Evolutionary conservation across 2,888 invertebrate species (phyloP).

Genomic region (Ophion ellenae): DNA sequence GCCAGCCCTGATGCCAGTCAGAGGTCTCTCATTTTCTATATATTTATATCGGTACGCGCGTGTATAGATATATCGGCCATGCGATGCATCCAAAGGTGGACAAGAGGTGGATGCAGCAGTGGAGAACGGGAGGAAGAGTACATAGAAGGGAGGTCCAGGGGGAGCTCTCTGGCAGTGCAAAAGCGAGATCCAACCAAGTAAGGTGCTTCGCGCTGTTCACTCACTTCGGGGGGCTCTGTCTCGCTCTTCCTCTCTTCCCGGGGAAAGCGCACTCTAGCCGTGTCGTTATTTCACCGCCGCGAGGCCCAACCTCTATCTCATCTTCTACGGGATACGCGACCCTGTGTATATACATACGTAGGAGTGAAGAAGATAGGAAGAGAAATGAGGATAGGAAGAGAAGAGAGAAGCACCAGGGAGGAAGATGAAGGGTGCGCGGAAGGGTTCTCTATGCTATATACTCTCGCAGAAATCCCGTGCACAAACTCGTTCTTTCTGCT

Average conservation of each 20-base stretch:
- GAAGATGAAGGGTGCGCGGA: constrained; percentile 49
- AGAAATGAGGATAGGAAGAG: constrained; percentile 67
- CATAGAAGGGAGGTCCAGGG: constrained; percentile 54
- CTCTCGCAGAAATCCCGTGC: constrained; percentile 56
- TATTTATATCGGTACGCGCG: background rate
- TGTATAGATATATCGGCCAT: background rate
- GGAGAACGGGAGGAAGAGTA: constrained; percentile 49
- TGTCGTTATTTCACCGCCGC: constrained; percentile 81
- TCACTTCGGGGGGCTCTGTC: constrained; percentile 36
- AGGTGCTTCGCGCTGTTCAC: constrained; percentile 69
- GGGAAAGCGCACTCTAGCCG: constrained; percentile 73
- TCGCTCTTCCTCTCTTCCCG: constrained; percentile 42
- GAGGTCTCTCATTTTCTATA: constrained; percentile 41
- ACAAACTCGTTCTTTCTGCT: constrained; percentile 54
- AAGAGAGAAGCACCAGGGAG: constrained; percentile 66
- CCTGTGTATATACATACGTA: constrained; percentile 45
- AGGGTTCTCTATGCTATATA: constrained; percentile 56
- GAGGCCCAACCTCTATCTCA: constrained; percentile 78
- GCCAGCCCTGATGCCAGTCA: constrained; percentile 56
- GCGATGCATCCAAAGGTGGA: constrained; percentile 18
- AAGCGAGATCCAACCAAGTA: constrained; percentile 71
- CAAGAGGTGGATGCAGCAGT: constrained; percentile 38
- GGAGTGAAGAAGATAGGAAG: constrained; percentile 44
- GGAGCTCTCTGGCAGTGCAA: constrained; percentile 46
- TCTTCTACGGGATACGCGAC: constrained; percentile 69